Conservation (phyloP, 2,797 vertebrate species). For the Parauchenoglanis punctatus region DNA sequence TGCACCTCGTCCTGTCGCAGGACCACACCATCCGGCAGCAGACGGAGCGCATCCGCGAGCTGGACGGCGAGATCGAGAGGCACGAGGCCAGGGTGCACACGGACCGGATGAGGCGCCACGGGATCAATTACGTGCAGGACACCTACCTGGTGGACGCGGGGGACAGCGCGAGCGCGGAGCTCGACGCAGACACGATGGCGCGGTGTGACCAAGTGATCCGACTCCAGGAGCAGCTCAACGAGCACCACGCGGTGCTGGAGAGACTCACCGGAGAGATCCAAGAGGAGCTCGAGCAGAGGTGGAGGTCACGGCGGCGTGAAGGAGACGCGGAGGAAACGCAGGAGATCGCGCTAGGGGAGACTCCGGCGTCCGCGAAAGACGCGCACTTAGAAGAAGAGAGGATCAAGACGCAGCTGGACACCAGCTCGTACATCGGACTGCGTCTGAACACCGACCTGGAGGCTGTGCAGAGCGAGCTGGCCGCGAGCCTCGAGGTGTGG, state of each 20-base stretch:
- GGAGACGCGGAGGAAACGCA: slow-evolving; percentile 67
- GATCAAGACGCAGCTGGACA: slow-evolving; percentile 89
- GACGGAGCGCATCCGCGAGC: slow-evolving; percentile 86
- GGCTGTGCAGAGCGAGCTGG: slow-evolving; percentile 80
- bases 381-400: slow-evolving; percentile 83
- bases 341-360: slow-evolving; percentile 59
- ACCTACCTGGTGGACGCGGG: slow-evolving; percentile 79
- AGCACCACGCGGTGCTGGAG: slow-evolving; percentile 87
- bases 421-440: slow-evolving; percentile 92
- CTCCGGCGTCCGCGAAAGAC: slow-evolving; percentile 60
- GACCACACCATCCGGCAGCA: slow-evolving; percentile 98
- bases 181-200: slow-evolving; percentile 47
- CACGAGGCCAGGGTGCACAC: slow-evolving; percentile 90
- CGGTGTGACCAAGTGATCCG: slow-evolving; percentile 84
- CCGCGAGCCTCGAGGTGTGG: slow-evolving; percentile 82
- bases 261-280: slow-evolving; percentile 87
- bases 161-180: slow-evolving; percentile 57
- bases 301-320: slow-evolving; percentile 87
- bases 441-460: slow-evolving; percentile 90
- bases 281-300: slow-evolving; percentile 90
- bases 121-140: slow-evolving; percentile 96
- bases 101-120: slow-evolving; percentile 89
- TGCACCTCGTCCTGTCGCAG: slow-evolving; percentile 94
- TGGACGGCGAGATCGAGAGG: slow-evolving; percentile 91
- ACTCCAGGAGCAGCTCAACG: slow-evolving; percentile 86